Evolutionary conservation across 2,888 invertebrate species (phyloP).

Genomic region (Stenodema calcarata): DNA sequence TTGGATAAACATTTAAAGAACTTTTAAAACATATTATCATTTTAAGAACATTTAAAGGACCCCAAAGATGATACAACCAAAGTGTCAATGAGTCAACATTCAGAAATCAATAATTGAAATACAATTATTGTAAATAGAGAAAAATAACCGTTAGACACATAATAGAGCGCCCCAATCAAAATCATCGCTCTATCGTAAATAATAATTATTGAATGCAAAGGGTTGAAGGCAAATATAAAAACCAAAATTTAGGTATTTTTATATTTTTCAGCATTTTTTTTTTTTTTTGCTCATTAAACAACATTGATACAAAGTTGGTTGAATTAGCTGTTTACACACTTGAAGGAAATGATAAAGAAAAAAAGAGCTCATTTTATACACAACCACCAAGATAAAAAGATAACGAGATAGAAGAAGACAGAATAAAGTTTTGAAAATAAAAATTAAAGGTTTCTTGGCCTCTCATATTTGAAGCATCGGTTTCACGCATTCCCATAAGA

Average conservation of each 20-base stretch:
- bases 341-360: not conserved
- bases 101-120: too few species aligned
- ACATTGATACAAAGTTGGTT: slow-evolving; percentile 34
- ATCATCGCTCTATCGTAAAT: too few species aligned
- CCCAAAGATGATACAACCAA: too few species aligned
- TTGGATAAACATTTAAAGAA: too few species aligned
- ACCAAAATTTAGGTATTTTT: not conserved
- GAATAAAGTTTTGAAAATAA: not conserved
- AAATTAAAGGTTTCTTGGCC: slow-evolving; percentile 1
- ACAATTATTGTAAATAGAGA: too few species aligned
- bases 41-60: too few species aligned
- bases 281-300: not conserved
- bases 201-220: too few species aligned
- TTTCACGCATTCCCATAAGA: not conserved
- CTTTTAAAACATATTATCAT: too few species aligned
- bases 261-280: not conserved
- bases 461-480: not conserved
- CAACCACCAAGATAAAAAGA: not conserved
- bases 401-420: not conserved
- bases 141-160: too few species aligned
- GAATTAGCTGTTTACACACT: slow-evolving; percentile 33
- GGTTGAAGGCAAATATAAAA: too few species aligned
- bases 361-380: not conserved
- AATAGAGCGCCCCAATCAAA: too few species aligned
- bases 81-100: too few species aligned